Evolutionary conservation across 2,113 vertebrate genomes (phyloP).

Genomic region (Shinisaurus crocodilurus): DNA sequence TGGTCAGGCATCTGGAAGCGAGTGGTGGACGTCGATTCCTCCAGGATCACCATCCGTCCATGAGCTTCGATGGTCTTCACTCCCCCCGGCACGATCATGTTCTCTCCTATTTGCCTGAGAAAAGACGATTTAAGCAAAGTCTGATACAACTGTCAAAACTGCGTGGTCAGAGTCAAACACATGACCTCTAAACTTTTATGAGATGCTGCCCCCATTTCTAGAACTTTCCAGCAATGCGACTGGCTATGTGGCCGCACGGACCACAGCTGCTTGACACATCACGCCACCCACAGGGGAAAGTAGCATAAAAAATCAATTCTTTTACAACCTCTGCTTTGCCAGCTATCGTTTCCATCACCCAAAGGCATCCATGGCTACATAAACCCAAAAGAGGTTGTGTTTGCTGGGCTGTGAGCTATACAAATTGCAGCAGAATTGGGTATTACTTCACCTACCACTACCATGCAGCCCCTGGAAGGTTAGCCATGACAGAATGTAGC

Average conservation of each 20-base stretch:
- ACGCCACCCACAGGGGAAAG: not conserved
- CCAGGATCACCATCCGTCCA: conserved; percentile 94
- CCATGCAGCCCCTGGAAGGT: too few relatives aligned
- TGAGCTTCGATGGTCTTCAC: conserved; percentile 96
- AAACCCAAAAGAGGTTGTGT: not conserved
- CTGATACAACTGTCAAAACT: conserved; percentile 5
- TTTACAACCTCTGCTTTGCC: not conserved
- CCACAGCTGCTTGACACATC: not conserved
- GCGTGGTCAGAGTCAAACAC: conserved; percentile 1
- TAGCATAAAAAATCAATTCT: not conserved
- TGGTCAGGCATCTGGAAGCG: conserved; percentile 97
- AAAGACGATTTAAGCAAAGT: conserved; percentile 32
- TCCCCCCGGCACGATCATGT: conserved; percentile 94
- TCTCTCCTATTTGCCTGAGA: conserved; percentile 93
- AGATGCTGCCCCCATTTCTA: not conserved
- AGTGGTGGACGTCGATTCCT: conserved; percentile 95
- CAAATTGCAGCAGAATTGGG: not conserved
- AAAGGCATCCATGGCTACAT: not conserved
- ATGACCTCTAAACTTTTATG: too few relatives aligned
- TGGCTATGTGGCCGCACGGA: too few relatives aligned
- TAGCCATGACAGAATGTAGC: too few relatives aligned
- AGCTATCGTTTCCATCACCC: not conserved
- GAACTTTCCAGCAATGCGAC: not conserved
- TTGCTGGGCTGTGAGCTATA: not conserved
- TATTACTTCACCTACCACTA: too few relatives aligned